These are phyloP conservation scores for Pherbina coryleti DNA, from an alignment of 2,888 invertebrate genomes.

Conservation along the genomic window DNA sequence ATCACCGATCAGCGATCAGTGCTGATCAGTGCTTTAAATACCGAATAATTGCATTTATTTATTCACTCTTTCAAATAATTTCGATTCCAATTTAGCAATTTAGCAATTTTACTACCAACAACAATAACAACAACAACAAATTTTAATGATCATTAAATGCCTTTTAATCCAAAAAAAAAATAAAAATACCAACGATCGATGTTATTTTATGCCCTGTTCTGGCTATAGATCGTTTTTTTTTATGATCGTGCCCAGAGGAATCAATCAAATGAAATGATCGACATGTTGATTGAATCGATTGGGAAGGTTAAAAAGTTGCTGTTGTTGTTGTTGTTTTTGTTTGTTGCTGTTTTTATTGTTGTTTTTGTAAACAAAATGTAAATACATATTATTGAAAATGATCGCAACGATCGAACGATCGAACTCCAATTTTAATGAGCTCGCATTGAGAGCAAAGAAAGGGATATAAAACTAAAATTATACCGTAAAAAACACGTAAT, in stretches of 20 bases:
- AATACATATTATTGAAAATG: not conserved
- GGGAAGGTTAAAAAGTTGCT: conserved; percentile 2
- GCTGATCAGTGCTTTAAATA: not conserved
- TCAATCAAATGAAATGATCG: conserved; percentile 58
- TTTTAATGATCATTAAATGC: conserved; percentile 47
- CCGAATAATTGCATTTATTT: not conserved
- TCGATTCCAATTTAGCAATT: conserved; percentile 1
- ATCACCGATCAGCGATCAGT: conserved; percentile 1
- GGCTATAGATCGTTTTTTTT: conserved; percentile 44
- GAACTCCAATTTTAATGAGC: conserved; percentile 20
- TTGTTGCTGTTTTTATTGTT: too few species aligned
- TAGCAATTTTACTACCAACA: conserved; percentile 28
- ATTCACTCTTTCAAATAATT: not conserved
- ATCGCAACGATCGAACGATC: conserved; percentile 1
- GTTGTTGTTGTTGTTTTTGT: conserved; percentile 16
- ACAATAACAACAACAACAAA: conserved; percentile 35
- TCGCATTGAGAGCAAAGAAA: not conserved
- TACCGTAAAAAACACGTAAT: not conserved
- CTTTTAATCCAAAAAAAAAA: conserved; percentile 42
- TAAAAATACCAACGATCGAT: conserved; percentile 15
- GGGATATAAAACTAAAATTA: conserved; percentile 1
- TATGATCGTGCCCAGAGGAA: conserved; percentile 57
- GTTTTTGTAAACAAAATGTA: not conserved
- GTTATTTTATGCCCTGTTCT: conserved; percentile 32
- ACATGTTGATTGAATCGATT: conserved; percentile 28